Evolutionary conservation across 1,140 invertebrate species (phyloP), one percentile per base, ranked within the genome.

Genomic region (Drosophila lini): DNA sequence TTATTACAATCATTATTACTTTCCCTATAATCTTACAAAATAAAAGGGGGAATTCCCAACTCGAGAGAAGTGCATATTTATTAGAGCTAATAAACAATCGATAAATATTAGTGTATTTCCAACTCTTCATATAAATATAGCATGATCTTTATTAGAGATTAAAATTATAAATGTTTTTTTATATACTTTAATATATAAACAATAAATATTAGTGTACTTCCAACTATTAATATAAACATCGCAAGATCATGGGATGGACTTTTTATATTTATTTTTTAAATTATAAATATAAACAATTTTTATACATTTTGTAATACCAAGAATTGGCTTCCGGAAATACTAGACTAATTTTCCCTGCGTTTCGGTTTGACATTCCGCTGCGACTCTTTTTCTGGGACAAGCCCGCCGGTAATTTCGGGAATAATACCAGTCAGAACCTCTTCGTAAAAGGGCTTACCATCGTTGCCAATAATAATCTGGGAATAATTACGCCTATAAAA

Each of bases 261-360:
- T 32, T 19, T 6, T 52, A 7, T 34, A 34, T 19, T 25, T 47
- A 7, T 6, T 15, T 47, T 1, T 15, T 9, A 47, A 47, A 25
- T 47, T 47, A 47, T 25, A 47, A 47, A 47, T 47, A 28, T 47
- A n/a, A 25, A 47, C 45, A 25, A 47, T 47, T 47, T 47, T 5
- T 28, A 15, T 47, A 47, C 8, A 28, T 28, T 28, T 25, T 15
- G 8, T 9, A 9, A 52, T 34, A 19, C 31, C 48, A 34, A 4
- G 34, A 34, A 19, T 19, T 3, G 16, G 16, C 16, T n/a, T 31
- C 11, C n/a, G 28, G n/a, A 19, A 19, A 22, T 22, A 36, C 11
- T 13, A 22, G 13, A 0, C 32, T 53, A 36, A 2, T 52, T 19
- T 22, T 36, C 16, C 7, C 19, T 15, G 19, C 11, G 52, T 8